Evolutionary conservation across 2,113 vertebrate genomes (phyloP), one percentile per base, ranked within the genome.

Genomic region (Amblyopsis rosae): DNA sequence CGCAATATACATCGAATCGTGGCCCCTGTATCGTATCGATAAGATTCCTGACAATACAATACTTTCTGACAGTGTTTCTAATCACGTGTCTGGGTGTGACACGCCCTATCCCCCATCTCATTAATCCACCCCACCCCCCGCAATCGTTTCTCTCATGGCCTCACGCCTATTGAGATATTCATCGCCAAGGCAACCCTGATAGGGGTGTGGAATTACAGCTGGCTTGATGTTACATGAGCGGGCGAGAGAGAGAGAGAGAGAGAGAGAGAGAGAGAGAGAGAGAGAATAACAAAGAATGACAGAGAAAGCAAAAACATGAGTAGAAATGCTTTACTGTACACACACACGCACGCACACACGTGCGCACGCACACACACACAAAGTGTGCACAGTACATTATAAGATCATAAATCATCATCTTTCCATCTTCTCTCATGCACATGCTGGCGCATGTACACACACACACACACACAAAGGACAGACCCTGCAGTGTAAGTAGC

Each of bases 331-430:
- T 50, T 15, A 50, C 49, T 51, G 49, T 51, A 26, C 10, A 9
- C 33, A 69, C 17, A 59, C 63, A 48, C 54, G 15, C 57, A 67
- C 35, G 32, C 55, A 69, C 41, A 46, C 63, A 48, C 54, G 15
- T 53, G 63, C 35, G 32, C 55, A 69, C 41, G 35, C 26, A 26
- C 57, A 67, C 35, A 41, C 50, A 69, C 41, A 46, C 13, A 59
- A 55, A 66, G 65, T 77, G 76, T 67, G 70, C 72, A 15, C 62
- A 64, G 68, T 70, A 72, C 61, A 73, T 80, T 76, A 82, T 56
- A 58, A 55, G 49, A 57, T 80, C 62, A 81, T 85, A 76, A 87
- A 86, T 86, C 80, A 79, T 72, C 59, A 67, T 72, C 59, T 35
- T 50, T 75, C 59, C 53, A 58, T 41, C 47, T 11, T 51, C 55